A percentile compares a stretch with the other conserved stretches of the same genome.
phyloP scores from a whole-genome alignment of 2,888 invertebrate genomes.

The Anorthoa munda region DNA sequence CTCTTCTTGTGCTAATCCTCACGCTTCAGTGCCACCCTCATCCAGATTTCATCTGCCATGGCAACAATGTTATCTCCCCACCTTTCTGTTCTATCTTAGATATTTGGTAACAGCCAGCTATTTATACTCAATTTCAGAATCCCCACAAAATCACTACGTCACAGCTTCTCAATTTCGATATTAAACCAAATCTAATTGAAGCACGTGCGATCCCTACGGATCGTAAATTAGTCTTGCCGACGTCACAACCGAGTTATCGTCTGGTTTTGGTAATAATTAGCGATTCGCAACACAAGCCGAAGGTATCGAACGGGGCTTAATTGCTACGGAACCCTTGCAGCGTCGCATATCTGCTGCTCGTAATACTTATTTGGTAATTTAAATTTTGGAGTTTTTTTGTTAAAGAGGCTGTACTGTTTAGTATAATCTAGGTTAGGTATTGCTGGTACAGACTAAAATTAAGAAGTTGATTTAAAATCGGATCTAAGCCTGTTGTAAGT shows the following conservation, averaged over 20 bases:
- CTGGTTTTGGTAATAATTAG: constrained; percentile 87
- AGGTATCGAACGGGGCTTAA: constrained; percentile 74
- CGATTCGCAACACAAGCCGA: constrained; percentile 85
- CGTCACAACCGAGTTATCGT: constrained; percentile 76
- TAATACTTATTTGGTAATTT: constrained; percentile 38
- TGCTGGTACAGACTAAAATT: neutral
- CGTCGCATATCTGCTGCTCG: constrained; percentile 54
- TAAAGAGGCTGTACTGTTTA: neutral
- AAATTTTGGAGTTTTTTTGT: constrained; percentile 19
- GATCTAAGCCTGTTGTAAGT: neutral
- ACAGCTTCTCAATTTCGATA: constrained; percentile 44
- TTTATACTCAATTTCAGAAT: neutral
- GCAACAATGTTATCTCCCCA: too few species aligned
- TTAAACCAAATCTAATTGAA: constrained; percentile 53
- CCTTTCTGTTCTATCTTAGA: too few species aligned
- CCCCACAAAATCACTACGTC: constrained; percentile 11
- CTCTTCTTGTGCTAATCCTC: too few species aligned
- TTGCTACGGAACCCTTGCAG: constrained; percentile 78
- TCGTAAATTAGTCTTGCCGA: constrained; percentile 73
- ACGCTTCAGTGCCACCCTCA: too few species aligned
- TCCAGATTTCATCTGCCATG: too few species aligned
- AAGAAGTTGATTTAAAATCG: neutral
- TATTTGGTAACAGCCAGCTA: too few species aligned
- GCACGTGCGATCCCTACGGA: constrained; percentile 55
- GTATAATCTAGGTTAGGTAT: neutral